A percentile compares a stretch with the other conserved stretches of the same genome.
Evolutionary conservation across 1,140 invertebrate species (phyloP).

Genomic region (Whitmania pigra): DNA sequence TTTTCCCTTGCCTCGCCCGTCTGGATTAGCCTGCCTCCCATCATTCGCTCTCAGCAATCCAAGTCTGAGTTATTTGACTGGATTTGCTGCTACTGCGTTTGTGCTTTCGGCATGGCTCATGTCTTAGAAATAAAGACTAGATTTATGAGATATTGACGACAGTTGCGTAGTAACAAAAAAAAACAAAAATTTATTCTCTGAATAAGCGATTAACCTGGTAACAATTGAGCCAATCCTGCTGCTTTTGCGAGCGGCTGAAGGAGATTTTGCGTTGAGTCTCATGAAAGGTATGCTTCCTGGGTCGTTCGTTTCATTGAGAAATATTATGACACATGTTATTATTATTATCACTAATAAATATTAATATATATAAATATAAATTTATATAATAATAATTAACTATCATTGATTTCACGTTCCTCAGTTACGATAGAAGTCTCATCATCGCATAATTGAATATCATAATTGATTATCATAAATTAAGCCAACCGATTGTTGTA

Average conservation of each 20-base stretch:
- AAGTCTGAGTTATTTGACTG: no score
- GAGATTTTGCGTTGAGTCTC: background rate
- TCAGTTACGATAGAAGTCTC: background rate
- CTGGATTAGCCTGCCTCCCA: no score
- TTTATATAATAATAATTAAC: background rate
- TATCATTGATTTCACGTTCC: background rate
- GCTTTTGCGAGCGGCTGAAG: background rate
- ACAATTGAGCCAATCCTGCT: conserved; percentile 1
- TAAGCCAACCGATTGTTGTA: no score
- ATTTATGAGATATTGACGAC: background rate
- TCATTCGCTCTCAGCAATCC: no score
- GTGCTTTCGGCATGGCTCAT: no score
- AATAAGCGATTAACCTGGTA: background rate
- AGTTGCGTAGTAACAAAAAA: background rate
- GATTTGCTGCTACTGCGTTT: no score
- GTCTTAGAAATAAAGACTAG: background rate
- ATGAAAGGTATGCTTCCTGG: conserved; percentile 6
- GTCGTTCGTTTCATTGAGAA: background rate
- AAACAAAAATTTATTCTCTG: background rate
- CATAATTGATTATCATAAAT: no score
- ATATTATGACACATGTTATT: background rate
- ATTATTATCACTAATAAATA: background rate
- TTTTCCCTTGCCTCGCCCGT: no score
- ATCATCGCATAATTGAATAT: no score
- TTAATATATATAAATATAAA: no score